Evolutionary conservation across 2,113 vertebrate species (phyloP), one percentile per base, ranked within the genome.

Genomic region (Noturus placidus): DNA sequence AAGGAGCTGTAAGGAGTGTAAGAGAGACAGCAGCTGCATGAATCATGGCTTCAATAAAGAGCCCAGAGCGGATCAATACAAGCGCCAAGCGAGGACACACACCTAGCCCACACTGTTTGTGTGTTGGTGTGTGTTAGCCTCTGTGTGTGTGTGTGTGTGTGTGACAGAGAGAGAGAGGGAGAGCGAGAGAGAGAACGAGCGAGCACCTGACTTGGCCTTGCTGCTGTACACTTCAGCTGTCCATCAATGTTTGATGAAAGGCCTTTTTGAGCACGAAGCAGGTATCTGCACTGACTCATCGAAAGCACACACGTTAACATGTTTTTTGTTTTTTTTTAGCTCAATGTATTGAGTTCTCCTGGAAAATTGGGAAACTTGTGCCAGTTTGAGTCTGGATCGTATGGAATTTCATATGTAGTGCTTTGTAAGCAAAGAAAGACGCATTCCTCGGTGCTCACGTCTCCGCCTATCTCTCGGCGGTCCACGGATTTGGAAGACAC

Each of bases 11-110:
- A 80, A 87, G 79, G 54, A 90, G 86, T 87, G 81, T 87, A 87
- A 56, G 87, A 85, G 88, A 90, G 90, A 87, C 81, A 79, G 83
- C 89, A 93, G 91, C 90, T 92, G 93, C 93, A 95, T 95, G 94
- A 96, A 96, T 95, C 95, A 95, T 94, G 93, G 93, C 93, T 95
- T 92, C 93, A 94, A 94, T 94, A 94, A 93, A 95, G 94, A 94
- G 92, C 88, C 90, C 90, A 92, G 91, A 89, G 90, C 91, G 90
- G 94, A 95, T 95, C 94, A 93, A 95, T 95, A 95, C 88, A 92
- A 87, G 91, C 92, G 92, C 91, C 90, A 91, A 93, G 89, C 56
- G 69, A 88, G 86, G 89, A 90, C 86, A 89, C 87, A 83, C 72
- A 69, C 83, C 42, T 50, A 1, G 78, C 79, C 57, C 87, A 86